Evolutionary conservation across 2,888 invertebrate species (phyloP).

Genomic region (Microplitis deprimator): DNA sequence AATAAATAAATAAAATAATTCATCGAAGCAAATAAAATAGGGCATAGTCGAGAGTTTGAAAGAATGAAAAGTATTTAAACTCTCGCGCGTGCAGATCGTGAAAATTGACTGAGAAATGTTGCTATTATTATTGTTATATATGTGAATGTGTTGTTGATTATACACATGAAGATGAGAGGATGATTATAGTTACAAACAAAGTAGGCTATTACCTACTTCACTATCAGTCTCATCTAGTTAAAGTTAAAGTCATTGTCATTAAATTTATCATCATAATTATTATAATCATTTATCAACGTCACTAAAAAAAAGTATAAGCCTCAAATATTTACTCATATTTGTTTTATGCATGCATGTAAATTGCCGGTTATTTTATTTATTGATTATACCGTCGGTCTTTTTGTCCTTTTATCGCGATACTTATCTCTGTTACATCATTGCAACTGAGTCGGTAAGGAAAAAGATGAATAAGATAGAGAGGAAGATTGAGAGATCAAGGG

Average conservation of each 20-base stretch:
- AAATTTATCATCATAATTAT: background rate
- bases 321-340: too few species aligned
- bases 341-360: background rate
- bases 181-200: slow-evolving; percentile 22
- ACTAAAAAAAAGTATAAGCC: background rate
- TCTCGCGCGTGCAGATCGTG: slow-evolving; percentile 31
- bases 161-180: background rate
- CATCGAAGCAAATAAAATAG: slow-evolving; percentile 38
- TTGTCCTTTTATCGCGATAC: background rate
- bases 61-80: slow-evolving; percentile 35
- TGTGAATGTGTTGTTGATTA: background rate
- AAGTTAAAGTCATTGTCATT: slow-evolving; percentile 1
- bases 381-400: background rate
- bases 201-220: slow-evolving; percentile 38
- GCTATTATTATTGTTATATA: background rate
- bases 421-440: slow-evolving; percentile 1
- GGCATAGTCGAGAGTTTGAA: slow-evolving; percentile 27
- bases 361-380: background rate
- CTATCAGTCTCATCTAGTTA: slow-evolving; percentile 30
- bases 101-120: slow-evolving; percentile 23
- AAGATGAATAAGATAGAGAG: slow-evolving; percentile 15
- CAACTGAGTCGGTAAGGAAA: background rate
- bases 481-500: slow-evolving; percentile 48
- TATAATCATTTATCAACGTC: background rate
- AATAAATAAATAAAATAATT: slow-evolving; percentile 2